Base-by-base conservation (phyloP, 2,888 invertebrate species). In the Hirtodrosophila cameraria region DNA sequence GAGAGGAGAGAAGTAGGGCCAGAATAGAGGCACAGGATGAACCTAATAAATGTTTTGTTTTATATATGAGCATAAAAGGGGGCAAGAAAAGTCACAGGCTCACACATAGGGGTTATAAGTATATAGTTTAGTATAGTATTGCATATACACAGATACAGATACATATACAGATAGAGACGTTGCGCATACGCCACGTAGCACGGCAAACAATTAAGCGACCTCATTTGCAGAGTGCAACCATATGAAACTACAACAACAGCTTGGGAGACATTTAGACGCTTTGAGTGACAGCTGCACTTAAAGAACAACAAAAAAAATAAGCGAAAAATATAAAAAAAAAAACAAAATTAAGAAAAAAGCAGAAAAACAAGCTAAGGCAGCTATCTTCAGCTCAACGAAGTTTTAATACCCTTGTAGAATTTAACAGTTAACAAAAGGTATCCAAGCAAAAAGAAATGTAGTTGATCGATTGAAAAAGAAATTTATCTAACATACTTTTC, bases 241-340 rank as follows among this genome's bases (percentile, higher is more conserved):
- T 31, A 55, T 49, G 54, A 64, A 69, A 53, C 42, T 31, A 12
- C 60, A 59, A 41, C 50, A 42, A 58, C 48, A 50, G 45, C 49
- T 64, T 76, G 71, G 63, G 83, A 81, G 81, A 86, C 80, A 81
- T 81, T 81, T 81, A 72, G 77, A 80, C 62, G 75, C 82, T 63
- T 84, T 81, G 86, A 81, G 66, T 81, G 81, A 81, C 86, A 81
- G 81, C 81, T 81, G 81, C 86, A 81, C 80, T 86, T 81, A 83
- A 86, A 81, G 80, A 76, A 80, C 80, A 64, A 54, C 52, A 62
- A 58, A 42, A 13, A 13, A 25, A 45, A 67, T 28, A 20, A 33
- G 33, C 58, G 31, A 48, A 57, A 57, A 58, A 48, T 43, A 27
- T 6, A 48, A 28, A 25, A 28, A 48, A 12, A 38, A 15, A 48